Evolutionary conservation across 1,140 invertebrate genomes (phyloP).

Genomic region (Homarus americanus): DNA sequence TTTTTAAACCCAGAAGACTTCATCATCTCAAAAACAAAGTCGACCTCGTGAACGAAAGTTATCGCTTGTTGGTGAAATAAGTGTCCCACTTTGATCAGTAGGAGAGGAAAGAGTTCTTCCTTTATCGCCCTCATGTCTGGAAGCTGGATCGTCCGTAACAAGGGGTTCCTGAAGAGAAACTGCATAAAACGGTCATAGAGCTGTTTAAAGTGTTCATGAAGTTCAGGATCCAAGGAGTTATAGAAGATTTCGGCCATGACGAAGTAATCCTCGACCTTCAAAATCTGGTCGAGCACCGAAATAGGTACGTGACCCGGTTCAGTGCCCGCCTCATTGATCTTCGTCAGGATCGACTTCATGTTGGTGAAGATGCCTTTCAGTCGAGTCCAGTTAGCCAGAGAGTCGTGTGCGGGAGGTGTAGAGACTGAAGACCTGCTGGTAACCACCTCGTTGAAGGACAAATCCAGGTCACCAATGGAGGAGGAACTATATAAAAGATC

Average conservation of each 20-base stretch:
- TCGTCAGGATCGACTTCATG: slow-evolving; percentile 26
- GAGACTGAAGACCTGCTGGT: no score
- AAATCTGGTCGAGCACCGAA: background rate
- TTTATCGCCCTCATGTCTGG: background rate
- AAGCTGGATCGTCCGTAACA: background rate
- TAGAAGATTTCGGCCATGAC: background rate
- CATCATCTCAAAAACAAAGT: slow-evolving; percentile 20
- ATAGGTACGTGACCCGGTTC: slow-evolving; percentile 6
- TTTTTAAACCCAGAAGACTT: background rate
- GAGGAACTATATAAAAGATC: no score
- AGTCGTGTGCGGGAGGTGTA: no score
- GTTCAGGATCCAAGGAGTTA: background rate
- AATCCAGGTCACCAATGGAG: no score
- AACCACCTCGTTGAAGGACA: no score
- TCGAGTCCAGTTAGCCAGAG: slow-evolving; percentile 1
- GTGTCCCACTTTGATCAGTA: slow-evolving; percentile 3
- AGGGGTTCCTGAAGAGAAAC: background rate
- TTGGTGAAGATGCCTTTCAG: slow-evolving; percentile 23
- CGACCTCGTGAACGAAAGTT: slow-evolving; percentile 15
- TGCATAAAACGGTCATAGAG: no score
- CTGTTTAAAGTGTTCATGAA: no score
- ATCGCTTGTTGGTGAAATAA: slow-evolving; percentile 34
- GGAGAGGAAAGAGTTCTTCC: background rate
- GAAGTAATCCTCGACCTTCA: background rate
- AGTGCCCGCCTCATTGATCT: background rate